Evolutionary conservation across 2,888 invertebrate species (phyloP), one percentile per base, ranked within the genome.

Genomic region (Leptopilina drosophilae): DNA sequence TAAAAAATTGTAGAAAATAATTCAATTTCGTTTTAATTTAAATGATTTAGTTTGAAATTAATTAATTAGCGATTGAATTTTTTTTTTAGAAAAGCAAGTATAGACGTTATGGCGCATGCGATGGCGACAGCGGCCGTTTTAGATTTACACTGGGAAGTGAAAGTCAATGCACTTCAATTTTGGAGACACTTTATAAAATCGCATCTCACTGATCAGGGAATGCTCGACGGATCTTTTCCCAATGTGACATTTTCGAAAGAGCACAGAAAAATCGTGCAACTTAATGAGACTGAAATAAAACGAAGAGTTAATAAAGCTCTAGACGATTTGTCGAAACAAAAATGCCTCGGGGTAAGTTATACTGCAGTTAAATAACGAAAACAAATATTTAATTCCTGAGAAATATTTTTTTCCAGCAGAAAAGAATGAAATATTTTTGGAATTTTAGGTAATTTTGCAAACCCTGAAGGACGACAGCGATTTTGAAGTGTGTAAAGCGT

Each of bases 61-160:
- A n/a, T n/a, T n/a, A n/a, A n/a, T n/a, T n/a, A n/a, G n/a, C n/a
- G n/a, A n/a, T n/a, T n/a, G n/a, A 64, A 62, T 67, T 46, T 64
- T 76, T 80, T 73, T 46, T 80, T 1, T 76, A 92, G 92, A 49
- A 91, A 88, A 82, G 62, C 85, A 56, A 93, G 94, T 84, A 93
- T 94, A 82, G 92, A 93, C 56, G 90, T 91, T 0, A 91, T 96
- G 5, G 95, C 94, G 86, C 93, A 94, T 46, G 93, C 95, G 5
- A 95, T 96, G 94, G 93, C 94, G 0, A 93, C 94, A 14, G 94
- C 95, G 0, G 94, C 95, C 0, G 93, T 95, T 0, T 92, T 93
- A 11, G 97, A 97, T 89, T 93, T 96, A 79, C 95, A 97, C 88
- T 96, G 97, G 96, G 97, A 97, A 89, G 96, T 96, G 0, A 96